Percentiles rank a stretch among this genome's conserved stretches.
Conservation (phyloP, 2,888 invertebrate genomes). For the Antheraea yamamai region DNA sequence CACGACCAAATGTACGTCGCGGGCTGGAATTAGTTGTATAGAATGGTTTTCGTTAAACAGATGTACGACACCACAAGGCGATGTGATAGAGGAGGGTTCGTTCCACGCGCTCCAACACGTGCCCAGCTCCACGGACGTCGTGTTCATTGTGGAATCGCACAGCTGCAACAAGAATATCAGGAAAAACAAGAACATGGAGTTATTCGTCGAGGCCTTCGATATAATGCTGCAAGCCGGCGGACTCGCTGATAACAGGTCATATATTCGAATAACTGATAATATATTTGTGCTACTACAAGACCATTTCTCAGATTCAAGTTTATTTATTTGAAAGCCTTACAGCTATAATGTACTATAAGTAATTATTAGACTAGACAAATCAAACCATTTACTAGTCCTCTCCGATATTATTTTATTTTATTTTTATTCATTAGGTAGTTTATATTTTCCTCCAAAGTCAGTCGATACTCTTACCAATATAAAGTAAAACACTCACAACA, state of each 20-base stretch:
- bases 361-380: too few species aligned
- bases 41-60: slow-evolving; percentile 52
- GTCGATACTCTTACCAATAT: too few species aligned
- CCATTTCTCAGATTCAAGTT: not conserved
- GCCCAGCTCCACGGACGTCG: slow-evolving; percentile 90
- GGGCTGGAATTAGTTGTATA: too few species aligned
- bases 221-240: slow-evolving; percentile 85
- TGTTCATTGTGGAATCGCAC: slow-evolving; percentile 94
- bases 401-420: too few species aligned
- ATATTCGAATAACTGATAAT: not conserved
- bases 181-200: slow-evolving; percentile 85
- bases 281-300: not conserved
- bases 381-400: too few species aligned
- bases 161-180: slow-evolving; percentile 89
- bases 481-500: too few species aligned
- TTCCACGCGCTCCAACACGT: slow-evolving; percentile 85
- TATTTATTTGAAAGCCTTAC: too few species aligned
- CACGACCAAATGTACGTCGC: too few species aligned
- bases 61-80: slow-evolving; percentile 87
- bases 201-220: slow-evolving; percentile 85
- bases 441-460: too few species aligned
- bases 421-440: too few species aligned
- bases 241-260: slow-evolving; percentile 86
- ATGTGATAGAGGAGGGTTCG: slow-evolving; percentile 87
- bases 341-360: too few species aligned